Evolutionary conservation across 2,888 invertebrate species (phyloP), one percentile per base, ranked within the genome.

Genomic region (Polietes domitor): DNA sequence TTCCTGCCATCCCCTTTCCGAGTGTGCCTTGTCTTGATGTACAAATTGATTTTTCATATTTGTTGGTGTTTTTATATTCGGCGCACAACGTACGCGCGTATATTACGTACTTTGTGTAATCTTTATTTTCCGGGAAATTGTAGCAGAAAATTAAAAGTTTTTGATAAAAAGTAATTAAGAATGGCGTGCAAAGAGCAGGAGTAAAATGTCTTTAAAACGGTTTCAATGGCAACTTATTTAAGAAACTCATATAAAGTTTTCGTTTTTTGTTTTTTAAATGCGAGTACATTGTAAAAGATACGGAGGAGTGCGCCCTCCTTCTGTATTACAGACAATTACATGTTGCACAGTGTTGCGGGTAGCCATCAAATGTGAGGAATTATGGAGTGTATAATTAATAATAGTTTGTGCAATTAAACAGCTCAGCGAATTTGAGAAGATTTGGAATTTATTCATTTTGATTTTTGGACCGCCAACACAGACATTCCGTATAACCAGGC

Each of bases 231-330:
- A 77, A 77, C 77, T 58, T 70, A 70, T 70, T 58, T 71, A 61
- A 77, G 77, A 61, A 71, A 71, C 77, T 71, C 77, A 77, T 77
- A 77, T 71, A 77, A 77, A 77, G 70, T 77, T 77, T 58, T 37
- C 12, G 37, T 37, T 37, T n/a, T 7, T 9, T 37, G 37, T 12
- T 37, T 7, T n/a, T 71, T 70, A 77, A 71, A 61, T 47, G 21
- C 65, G 21, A 65, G 47, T 47, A 70, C 61, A 71, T 77, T 77
- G 77, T 77, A 28, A 77, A 47, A 32, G 70, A 77, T 65, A 58
- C 26, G 24, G 24, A 12, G 26, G 26, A 21, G 26, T 58, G 1
- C 41, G 32, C 5, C 28, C 50, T 71, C 47, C 58, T 43, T 43
- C 26, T 32, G 37, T 70, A 70, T 47, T 58, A 43, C 58, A 70